Base-by-base conservation (phyloP, 1,140 invertebrate species). In the Drosophila lacertosa region DNA sequence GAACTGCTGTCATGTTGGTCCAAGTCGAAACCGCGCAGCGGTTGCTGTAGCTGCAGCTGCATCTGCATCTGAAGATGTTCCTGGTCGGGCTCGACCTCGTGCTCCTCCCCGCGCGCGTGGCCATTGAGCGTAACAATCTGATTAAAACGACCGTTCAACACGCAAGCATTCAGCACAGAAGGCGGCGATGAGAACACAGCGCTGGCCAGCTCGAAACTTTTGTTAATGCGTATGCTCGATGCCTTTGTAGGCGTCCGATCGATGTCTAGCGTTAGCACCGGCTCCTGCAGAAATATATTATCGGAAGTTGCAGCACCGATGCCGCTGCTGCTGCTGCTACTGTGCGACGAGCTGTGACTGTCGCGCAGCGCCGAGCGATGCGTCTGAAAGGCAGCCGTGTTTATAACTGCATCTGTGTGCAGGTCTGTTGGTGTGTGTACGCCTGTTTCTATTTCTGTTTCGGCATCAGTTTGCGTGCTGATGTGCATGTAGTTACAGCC, bases 241-340 rank as follows among this genome's bases (percentile, higher is more conserved):
- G 91, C 81, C 60, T 91, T 91, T 55, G 88, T 91, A 59, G 79
- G 90, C 15, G 84, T 89, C 26, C 91, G 91, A 68, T 91, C 91
- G 4, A 91, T 83, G 50, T 91, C 88, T 13, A 91, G 60, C 4
- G 76, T 91, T 4, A 91, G 70, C 26, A 91, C 90, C 0, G 91
- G 91, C 42, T 90, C 89, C 57, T 91, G 90, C 39, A 91, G 55
- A 62, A 91, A 91, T 50, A 91, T 89, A 57, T 91, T 91, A 29
- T 91, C 89, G 10, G 89, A 89, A 20, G 60, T 48, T 4, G 74
- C 57, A 35, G 66, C 79, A 33, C 63, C 73, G 77, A 75, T 80
- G 62, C 79, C 79, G 33, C 63, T 75, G 77, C 77, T 80, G 62
- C 79, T 90, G 58, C 74, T 84, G 65, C 79, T 90, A 50, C 76